These are phyloP conservation scores for Deroplatys truncata DNA, from an alignment of 2,888 invertebrate species.

Conservation along the genomic window DNA sequence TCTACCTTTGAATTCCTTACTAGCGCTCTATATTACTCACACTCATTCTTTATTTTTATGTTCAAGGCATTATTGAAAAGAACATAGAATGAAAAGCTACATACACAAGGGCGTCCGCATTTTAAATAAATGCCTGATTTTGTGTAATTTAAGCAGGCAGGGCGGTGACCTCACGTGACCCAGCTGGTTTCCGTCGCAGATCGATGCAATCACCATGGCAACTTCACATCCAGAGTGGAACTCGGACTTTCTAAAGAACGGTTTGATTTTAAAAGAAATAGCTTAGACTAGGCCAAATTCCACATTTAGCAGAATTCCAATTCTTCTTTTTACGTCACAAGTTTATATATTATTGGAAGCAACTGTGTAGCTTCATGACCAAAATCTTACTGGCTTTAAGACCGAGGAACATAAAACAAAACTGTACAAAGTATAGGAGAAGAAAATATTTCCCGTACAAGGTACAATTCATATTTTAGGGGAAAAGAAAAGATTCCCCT, in stretches of 20 bases:
- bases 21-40: no score
- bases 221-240: conserved; percentile 5
- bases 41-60: no score
- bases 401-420: not conserved
- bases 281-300: not conserved
- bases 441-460: not conserved
- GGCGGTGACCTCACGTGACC: conserved; percentile 20
- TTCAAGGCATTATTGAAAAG: no score
- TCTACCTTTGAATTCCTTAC: no score
- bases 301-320: not conserved
- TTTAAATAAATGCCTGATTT: not conserved
- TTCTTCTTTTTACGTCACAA: not conserved
- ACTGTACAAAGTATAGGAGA: not conserved
- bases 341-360: not conserved
- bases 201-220: conserved; percentile 19
- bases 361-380: not conserved
- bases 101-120: not conserved
- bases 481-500: no score
- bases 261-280: not conserved
- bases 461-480: no score
- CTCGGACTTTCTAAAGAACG: not conserved
- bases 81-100: no score
- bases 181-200: conserved; percentile 14
- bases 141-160: not conserved
- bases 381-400: not conserved